Evolutionary conservation across 2,797 vertebrate genomes (phyloP), one percentile per base, ranked within the genome.

Genomic region (Chelonia mydas): DNA sequence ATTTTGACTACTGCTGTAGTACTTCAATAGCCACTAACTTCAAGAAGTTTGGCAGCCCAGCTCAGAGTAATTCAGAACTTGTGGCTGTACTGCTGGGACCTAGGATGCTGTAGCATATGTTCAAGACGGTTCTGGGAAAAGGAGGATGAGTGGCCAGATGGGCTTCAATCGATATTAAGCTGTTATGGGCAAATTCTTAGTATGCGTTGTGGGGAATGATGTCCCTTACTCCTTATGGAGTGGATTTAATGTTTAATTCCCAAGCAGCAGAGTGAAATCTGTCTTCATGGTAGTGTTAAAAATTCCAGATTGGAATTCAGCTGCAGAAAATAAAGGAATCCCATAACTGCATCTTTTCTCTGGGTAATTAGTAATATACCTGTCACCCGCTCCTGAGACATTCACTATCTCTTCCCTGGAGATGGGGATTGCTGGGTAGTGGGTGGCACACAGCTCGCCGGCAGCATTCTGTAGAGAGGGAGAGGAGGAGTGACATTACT

Each of bases 321-420:
- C 57, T 51, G 89, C 84, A 68, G 86, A 88, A 95, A 83, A 82
- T 50, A 81, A 61, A 94, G 84, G 57, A 37, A 61, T 74, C 19
- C 37, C 50, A 53, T 8, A 11, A 54, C 31, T 57, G 33, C 45
- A 57, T 50, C 31, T 23, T 88, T 68, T 33, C 7, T 47, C 72
- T 74, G 80, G 53, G 53, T 23, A 50, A 61, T 3, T 33, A 91
- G 87, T 13, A 50, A 41, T 1, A 5, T 97, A 98, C 99, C 99
- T 99, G 96, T 99, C 99, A 51, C 99, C 99, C 11, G 99, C 99
- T 97, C 99, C 99, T 1, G 99, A 99, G 53, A 99, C 99, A 2
- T 99, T 99, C 89, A 99, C 89, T 2, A 97, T 99, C 89, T 99
- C 98, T 57, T 99, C 98, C 85, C 95, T 81, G 15, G 97, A 83